phyloP scores from a whole-genome alignment of 2,888 invertebrate species.

The Eupelmus urozonus region DNA sequence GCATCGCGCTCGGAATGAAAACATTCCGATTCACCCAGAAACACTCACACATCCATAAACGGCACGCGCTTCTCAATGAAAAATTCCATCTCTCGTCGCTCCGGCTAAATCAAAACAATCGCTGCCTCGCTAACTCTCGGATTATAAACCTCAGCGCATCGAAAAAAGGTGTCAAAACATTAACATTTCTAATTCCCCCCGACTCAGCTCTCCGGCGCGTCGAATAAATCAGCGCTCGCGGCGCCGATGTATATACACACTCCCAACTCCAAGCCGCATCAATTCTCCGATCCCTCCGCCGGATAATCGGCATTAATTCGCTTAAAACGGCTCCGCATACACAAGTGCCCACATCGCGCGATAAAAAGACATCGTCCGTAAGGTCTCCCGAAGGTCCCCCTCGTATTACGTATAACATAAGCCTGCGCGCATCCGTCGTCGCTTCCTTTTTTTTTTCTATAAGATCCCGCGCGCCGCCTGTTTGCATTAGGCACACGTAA shows the following conservation, averaged over 20 bases:
- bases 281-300: not conserved
- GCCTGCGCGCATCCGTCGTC: slow-evolving; percentile 3
- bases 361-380: not conserved
- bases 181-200: slow-evolving; percentile 26
- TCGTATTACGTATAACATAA: not conserved
- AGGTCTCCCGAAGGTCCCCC: slow-evolving; percentile 9
- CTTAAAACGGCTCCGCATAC: not conserved
- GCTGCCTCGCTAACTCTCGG: not conserved
- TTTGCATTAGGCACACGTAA: slow-evolving; percentile 62
- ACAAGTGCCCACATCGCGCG: not conserved
- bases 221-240: slow-evolving; percentile 3
- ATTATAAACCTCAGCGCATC: not conserved
- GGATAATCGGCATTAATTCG: slow-evolving; percentile 40
- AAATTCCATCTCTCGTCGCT: not conserved
- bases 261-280: too few relatives aligned
- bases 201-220: not conserved
- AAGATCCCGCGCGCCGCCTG: not conserved
- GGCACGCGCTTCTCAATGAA: too few relatives aligned
- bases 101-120: slow-evolving; percentile 15
- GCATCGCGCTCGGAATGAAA: not conserved
- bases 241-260: not conserved
- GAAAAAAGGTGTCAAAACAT: slow-evolving; percentile 10
- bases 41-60: not conserved
- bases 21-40: not conserved
- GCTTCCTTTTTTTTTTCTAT: not conserved